Base-by-base conservation (phyloP, 2,797 vertebrate species). In the Lepilemur septentrionalis region DNA sequence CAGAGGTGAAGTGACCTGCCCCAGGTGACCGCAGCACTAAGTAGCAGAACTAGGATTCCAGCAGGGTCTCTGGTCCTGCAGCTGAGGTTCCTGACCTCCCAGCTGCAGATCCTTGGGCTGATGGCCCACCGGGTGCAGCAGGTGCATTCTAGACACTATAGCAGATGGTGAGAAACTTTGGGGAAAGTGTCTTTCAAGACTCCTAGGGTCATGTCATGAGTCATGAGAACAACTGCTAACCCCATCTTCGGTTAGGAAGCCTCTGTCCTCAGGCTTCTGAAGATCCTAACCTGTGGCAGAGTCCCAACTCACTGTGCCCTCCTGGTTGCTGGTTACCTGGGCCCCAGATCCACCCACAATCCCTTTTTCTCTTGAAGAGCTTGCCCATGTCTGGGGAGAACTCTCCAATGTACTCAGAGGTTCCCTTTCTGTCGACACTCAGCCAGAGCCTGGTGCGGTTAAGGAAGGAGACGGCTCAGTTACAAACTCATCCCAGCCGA, bases 401-500 rank as follows among this genome's bases (percentile, higher is more conserved):
- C 0, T 50, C 63, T 30, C 67, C 82, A 38, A 14, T 0, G 41
- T 75, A 63, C 28, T 14, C 9, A 75, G 90, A 70, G 46, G n/a
- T 22, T 38, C 35, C 10, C 13, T 80, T 9, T 81, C 46, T 9
- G 32, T 28, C 70, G 28, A 9, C 52, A 20, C 96, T 94, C 93
- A 93, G 95, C 69, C 91, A 63, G 92, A 97, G 95, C 88, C 92
- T 96, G 69, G 89, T 75, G 94, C 55, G 79, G 0, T 63, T 93
- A 90, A 88, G 96, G 96, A 98, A 97, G 96, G 84, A 97, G 97
- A 95, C 76, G 92, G 95, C 97, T 97, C 76, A 52, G 67, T 79
- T 92, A 95, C 80, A 96, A 96, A 97, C 96, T 96, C 97, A 96
- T 94, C 92, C 88, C 91, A 94, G 87, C 80, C 17, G 23, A 46